These are phyloP conservation scores for Neodiprion lecontei DNA, from an alignment of 1,140 invertebrate genomes.

Conservation along the genomic window DNA sequence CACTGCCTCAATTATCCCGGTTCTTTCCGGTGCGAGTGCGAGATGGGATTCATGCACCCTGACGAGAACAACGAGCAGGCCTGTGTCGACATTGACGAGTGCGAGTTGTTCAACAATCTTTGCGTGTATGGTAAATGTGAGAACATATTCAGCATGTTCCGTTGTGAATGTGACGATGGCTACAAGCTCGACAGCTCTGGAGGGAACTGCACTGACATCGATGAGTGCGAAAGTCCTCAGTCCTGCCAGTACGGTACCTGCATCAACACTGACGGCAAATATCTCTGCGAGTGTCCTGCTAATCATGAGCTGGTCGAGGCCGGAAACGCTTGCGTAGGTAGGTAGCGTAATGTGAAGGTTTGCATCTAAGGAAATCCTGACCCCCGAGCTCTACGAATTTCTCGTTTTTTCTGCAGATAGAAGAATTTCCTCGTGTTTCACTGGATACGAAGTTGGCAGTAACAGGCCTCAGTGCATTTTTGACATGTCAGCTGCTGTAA, in stretches of 20 bases:
- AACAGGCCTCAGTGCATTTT: slow-evolving; percentile 49
- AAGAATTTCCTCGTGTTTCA: slow-evolving; percentile 79
- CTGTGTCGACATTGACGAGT: slow-evolving; percentile 93
- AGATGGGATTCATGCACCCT: slow-evolving; percentile 82
- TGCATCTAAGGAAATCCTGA: neutral
- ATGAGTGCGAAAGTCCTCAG: slow-evolving; percentile 80
- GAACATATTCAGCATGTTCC: slow-evolving; percentile 89
- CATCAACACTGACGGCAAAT: slow-evolving; percentile 82
- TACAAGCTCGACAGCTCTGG: slow-evolving; percentile 81
- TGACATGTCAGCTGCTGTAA: slow-evolving; percentile 62
- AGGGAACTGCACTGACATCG: slow-evolving; percentile 79
- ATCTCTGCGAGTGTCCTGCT: slow-evolving; percentile 82
- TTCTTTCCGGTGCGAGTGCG: slow-evolving; percentile 86
- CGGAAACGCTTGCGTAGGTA: slow-evolving; percentile 77
- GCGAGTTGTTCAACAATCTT: slow-evolving; percentile 84
- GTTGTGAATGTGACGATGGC: slow-evolving; percentile 84
- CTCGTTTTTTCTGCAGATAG: slow-evolving; percentile 67
- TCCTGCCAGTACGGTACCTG: slow-evolving; percentile 83
- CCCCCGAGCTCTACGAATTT: slow-evolving; percentile 13
- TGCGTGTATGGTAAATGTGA: slow-evolving; percentile 88
- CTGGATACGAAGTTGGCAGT: slow-evolving; percentile 40
- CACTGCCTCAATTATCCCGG: slow-evolving; percentile 87
- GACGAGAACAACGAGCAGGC: slow-evolving; percentile 72
- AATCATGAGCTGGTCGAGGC: slow-evolving; percentile 69
- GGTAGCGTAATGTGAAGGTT: slow-evolving; percentile 31